Evolutionary conservation across 1,140 invertebrate genomes (phyloP).

Genomic region (Drosophila tani): DNA sequence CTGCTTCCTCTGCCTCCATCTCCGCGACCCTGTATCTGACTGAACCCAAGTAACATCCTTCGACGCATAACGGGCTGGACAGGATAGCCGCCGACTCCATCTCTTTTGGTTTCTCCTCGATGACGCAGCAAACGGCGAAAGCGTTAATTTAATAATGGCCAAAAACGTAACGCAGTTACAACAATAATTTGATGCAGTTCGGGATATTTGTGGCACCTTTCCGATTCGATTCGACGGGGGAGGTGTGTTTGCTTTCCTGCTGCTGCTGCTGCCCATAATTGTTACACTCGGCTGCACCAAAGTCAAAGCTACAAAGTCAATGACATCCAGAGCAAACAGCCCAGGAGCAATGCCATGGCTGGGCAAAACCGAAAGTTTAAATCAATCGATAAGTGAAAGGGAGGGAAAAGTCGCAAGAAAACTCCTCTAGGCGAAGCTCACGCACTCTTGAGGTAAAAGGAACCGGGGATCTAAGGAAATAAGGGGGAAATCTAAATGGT

Average conservation of each 20-base stretch:
- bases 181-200: constrained; percentile 69
- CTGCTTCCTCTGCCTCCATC: constrained; percentile 12
- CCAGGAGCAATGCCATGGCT: constrained; percentile 8
- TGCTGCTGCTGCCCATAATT: constrained; percentile 50
- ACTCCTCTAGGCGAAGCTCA: neutral
- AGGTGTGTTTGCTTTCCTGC: constrained; percentile 52
- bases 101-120: constrained; percentile 13
- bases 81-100: constrained; percentile 38
- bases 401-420: neutral
- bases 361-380: constrained; percentile 53
- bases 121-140: constrained; percentile 68
- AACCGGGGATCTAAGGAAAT: too few relatives aligned
- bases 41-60: constrained; percentile 63
- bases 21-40: constrained; percentile 3
- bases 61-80: constrained; percentile 75
- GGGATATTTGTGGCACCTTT: constrained; percentile 37
- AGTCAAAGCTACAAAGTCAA: constrained; percentile 79
- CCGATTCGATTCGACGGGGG: constrained; percentile 12
- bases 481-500: neutral
- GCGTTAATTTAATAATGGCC: constrained; percentile 81
- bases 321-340: constrained; percentile 66
- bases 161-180: constrained; percentile 46
- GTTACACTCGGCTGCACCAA: constrained; percentile 74
- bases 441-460: neutral
- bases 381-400: constrained; percentile 67